Conservation (phyloP, 2,113 vertebrate species). For the Perca schrenkii region DNA sequence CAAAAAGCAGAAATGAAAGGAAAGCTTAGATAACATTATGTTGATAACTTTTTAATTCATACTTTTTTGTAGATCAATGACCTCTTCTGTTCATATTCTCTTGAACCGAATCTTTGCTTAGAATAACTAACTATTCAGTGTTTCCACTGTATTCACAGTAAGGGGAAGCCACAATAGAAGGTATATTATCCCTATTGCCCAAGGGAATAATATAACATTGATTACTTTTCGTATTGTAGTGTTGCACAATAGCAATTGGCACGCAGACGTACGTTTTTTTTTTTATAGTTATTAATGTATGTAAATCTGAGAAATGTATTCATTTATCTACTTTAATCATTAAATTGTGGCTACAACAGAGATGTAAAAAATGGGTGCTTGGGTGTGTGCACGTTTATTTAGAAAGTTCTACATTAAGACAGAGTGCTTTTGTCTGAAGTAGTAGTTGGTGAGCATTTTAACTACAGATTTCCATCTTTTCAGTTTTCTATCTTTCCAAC, state of each 20-base stretch:
- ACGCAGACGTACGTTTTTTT: too few relatives aligned
- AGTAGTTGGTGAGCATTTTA: neutral
- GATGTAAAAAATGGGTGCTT: neutral
- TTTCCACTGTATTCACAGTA: too few relatives aligned
- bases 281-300: too few relatives aligned
- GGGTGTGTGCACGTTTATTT: neutral
- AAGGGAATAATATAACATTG: too few relatives aligned
- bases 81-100: neutral
- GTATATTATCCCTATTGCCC: too few relatives aligned
- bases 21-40: neutral
- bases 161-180: too few relatives aligned
- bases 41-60: neutral
- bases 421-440: neutral
- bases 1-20: constrained; percentile 40
- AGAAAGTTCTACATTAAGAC: neutral
- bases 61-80: neutral
- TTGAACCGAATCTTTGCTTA: neutral
- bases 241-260: too few relatives aligned
- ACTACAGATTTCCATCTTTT: neutral
- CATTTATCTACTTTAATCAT: too few relatives aligned
- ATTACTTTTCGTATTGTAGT: too few relatives aligned
- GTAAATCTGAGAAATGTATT: too few relatives aligned
- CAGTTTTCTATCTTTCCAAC: neutral
- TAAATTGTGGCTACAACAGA: neutral
- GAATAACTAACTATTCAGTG: too few relatives aligned